phyloP scores from a whole-genome alignment of 1,140 invertebrate genomes.

The Semibalanus balanoides region DNA sequence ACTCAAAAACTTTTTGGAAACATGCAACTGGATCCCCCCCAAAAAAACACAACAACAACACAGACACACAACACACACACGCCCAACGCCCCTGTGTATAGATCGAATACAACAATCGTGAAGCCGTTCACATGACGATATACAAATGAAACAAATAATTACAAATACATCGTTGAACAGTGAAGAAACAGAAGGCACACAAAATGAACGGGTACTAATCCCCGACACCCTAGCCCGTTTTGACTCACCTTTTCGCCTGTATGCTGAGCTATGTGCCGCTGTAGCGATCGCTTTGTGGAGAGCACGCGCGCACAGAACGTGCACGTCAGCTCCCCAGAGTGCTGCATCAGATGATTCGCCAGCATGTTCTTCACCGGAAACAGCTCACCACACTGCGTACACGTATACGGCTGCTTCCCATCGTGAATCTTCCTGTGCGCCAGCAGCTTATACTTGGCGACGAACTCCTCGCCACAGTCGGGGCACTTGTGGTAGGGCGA shows the following conservation, averaged over 20 bases:
- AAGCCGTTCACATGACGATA: no score
- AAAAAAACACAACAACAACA: no score
- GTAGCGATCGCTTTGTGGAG: not conserved
- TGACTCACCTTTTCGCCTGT: not conserved
- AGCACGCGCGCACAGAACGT: not conserved
- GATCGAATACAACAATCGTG: no score
- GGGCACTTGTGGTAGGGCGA: not conserved
- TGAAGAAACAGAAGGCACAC: no score
- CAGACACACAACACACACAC: no score
- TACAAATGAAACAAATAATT: no score
- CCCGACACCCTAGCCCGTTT: no score
- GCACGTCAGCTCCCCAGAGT: not conserved
- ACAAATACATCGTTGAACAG: no score
- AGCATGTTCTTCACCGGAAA: conserved; percentile 3
- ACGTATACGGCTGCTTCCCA: not conserved
- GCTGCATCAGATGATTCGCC: not conserved
- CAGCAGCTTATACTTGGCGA: not conserved
- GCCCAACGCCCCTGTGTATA: no score
- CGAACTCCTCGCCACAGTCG: not conserved
- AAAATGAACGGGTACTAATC: no score
- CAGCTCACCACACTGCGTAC: not conserved
- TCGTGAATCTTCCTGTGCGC: not conserved
- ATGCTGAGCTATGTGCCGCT: not conserved
- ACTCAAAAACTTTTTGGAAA: no score
- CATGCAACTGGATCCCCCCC: no score